Evolutionary conservation across 2,888 invertebrate genomes (phyloP).

Genomic region (Hydroisotoma schaefferi): DNA sequence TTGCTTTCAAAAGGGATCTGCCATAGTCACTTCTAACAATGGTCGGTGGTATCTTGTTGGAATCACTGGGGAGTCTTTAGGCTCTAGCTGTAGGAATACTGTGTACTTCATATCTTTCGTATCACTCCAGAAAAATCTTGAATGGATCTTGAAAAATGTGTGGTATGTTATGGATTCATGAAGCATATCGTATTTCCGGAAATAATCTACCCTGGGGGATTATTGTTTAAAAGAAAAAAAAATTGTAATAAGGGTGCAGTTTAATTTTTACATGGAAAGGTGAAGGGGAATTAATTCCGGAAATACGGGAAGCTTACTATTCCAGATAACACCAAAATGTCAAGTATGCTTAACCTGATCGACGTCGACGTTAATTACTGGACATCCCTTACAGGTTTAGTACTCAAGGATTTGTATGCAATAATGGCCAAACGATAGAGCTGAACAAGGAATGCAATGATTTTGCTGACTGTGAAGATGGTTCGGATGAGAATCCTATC

Average conservation of each 20-base stretch:
- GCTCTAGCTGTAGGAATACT: slow-evolving; percentile 26
- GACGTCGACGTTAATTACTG: no score
- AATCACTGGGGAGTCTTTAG: slow-evolving; percentile 31
- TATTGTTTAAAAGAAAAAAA: no score
- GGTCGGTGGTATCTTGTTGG: slow-evolving; percentile 33
- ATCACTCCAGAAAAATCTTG: slow-evolving; percentile 22
- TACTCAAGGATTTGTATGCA: slow-evolving; percentile 26
- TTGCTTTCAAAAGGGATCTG: slow-evolving; percentile 33
- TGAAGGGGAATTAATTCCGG: neutral
- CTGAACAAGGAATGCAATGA: slow-evolving; percentile 23
- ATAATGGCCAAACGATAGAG: slow-evolving; percentile 25
- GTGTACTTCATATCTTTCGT: slow-evolving; percentile 33
- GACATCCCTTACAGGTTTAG: no score
- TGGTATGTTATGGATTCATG: no score
- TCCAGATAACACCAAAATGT: no score
- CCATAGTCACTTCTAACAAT: slow-evolving; percentile 23
- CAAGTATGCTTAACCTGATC: no score
- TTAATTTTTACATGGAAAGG: neutral
- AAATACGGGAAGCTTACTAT: no score
- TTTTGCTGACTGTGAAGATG: slow-evolving; percentile 28
- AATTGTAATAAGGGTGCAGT: no score
- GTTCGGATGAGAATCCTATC: slow-evolving; percentile 24
- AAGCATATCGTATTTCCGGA: no score
- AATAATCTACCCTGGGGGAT: no score
- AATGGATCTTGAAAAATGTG: slow-evolving; percentile 30